phyloP scores from a whole-genome alignment of 2,888 invertebrate genomes.

The Cepaea hortensis region DNA sequence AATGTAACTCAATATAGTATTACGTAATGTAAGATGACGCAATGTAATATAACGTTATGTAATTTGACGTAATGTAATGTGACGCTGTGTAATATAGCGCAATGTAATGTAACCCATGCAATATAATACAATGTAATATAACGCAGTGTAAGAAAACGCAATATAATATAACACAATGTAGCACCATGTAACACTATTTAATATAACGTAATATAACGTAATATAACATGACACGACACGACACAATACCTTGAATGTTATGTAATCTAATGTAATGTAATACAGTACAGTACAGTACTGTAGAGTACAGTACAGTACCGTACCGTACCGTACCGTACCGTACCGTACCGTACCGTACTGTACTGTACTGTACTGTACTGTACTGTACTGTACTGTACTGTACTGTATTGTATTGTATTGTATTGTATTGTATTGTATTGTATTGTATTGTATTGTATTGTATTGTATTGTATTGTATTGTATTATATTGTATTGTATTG shows the following conservation, averaged over 20 bases:
- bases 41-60: neutral
- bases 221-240: neutral
- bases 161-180: neutral
- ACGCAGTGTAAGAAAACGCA: neutral
- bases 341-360: neutral
- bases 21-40: neutral
- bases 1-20: neutral
- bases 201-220: neutral
- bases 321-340: conserved; percentile 9
- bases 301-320: conserved; percentile 6
- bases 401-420: too few relatives aligned
- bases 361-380: too few relatives aligned
- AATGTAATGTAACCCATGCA: neutral
- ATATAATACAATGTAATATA: neutral
- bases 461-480: too few relatives aligned
- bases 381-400: too few relatives aligned
- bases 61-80: neutral
- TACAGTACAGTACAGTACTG: neutral
- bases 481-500: too few relatives aligned
- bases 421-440: too few relatives aligned
- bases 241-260: neutral
- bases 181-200: neutral
- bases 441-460: too few relatives aligned
- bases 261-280: neutral
- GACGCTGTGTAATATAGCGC: neutral